A percentile compares a stretch with the other conserved stretches of the same genome.
phyloP scores from a whole-genome alignment of 2,797 vertebrate genomes.

The Kryptolebias ocellatus region DNA sequence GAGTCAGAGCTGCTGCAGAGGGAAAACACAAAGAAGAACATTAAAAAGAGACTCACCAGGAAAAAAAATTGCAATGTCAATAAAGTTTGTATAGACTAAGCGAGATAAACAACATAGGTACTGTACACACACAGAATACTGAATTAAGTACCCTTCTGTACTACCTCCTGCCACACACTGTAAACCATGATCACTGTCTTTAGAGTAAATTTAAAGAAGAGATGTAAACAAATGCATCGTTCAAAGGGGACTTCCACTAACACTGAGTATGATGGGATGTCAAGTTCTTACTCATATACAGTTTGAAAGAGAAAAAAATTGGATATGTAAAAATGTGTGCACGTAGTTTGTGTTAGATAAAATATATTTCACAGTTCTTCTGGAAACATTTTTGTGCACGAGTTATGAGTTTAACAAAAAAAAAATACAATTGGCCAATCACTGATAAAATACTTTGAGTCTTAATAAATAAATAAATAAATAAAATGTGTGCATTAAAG shows the following conservation, averaged over 20 bases:
- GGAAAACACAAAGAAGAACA: background rate
- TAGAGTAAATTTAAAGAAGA: background rate
- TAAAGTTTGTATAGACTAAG: background rate
- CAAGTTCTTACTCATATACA: too few species aligned
- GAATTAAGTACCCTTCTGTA: background rate
- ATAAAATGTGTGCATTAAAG: too few species aligned
- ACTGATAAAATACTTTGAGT: too few species aligned
- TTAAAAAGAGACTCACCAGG: background rate
- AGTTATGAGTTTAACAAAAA: background rate
- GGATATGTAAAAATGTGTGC: background rate
- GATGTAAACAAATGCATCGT: too few species aligned
- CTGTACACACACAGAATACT: background rate
- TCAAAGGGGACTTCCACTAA: too few species aligned
- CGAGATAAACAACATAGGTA: background rate
- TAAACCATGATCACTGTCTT: background rate
- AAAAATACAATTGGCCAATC: too few species aligned
- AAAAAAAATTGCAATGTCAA: background rate
- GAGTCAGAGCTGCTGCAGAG: background rate
- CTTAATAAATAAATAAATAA: too few species aligned
- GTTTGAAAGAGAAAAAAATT: background rate
- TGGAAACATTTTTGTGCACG: background rate
- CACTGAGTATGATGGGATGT: too few species aligned
- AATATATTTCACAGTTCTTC: background rate
- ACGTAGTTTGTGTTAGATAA: too few species aligned
- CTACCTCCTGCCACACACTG: background rate